Evolutionary conservation across 1,140 invertebrate genomes (phyloP).

Genomic region (Gryon sp.): DNA sequence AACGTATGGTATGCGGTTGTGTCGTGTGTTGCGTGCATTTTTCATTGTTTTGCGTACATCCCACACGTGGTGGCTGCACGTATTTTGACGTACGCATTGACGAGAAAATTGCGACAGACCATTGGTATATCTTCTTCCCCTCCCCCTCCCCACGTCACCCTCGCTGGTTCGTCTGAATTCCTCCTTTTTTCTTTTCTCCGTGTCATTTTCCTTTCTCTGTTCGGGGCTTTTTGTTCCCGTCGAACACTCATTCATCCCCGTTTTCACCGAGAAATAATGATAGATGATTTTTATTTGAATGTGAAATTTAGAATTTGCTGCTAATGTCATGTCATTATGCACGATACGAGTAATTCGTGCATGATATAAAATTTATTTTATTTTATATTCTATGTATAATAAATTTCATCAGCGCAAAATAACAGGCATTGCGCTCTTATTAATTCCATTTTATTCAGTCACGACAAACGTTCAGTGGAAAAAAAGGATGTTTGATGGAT

Average conservation of each 20-base stretch:
- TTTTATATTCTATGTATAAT: conserved; percentile 48
- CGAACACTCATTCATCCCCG: conserved; percentile 51
- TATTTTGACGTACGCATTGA: conserved; percentile 64
- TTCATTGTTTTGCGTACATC: conserved; percentile 66
- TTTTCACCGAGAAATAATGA: conserved; percentile 45
- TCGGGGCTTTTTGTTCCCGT: conserved; percentile 37
- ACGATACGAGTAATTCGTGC: conserved; percentile 40
- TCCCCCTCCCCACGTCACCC: conserved; percentile 6
- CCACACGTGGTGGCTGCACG: conserved; percentile 50
- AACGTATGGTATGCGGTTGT: conserved; percentile 51
- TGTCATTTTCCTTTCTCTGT: conserved; percentile 25
- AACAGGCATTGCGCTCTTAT: conserved; percentile 20
- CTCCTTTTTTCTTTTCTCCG: conserved; percentile 17
- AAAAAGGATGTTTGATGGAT: too few relatives aligned
- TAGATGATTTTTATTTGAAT: conserved; percentile 43
- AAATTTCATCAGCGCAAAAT: conserved; percentile 45
- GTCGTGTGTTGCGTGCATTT: conserved; percentile 66
- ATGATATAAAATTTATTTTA: conserved; percentile 30
- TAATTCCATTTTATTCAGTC: conserved; percentile 36
- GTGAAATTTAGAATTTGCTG: conserved; percentile 53
- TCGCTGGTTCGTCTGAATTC: too few relatives aligned
- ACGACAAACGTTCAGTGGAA: neutral
- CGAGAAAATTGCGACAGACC: conserved; percentile 66
- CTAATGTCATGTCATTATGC: conserved; percentile 40
- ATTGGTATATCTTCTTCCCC: conserved; percentile 40